phyloP scores from a whole-genome alignment of 2,888 invertebrate species.

The Dendrolimus pini region DNA sequence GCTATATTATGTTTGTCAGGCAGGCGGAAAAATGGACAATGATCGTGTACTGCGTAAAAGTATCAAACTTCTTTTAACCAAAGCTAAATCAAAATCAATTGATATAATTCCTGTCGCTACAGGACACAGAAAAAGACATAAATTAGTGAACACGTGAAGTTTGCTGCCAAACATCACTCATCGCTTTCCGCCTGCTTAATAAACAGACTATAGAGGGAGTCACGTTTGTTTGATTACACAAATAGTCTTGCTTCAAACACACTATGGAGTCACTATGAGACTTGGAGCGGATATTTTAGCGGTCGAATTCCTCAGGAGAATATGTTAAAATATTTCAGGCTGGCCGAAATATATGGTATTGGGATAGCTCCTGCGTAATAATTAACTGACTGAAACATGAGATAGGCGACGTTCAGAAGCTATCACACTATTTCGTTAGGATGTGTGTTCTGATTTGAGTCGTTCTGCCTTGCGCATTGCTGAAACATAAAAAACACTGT shows the following conservation, averaged over 20 bases:
- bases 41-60: too few species aligned
- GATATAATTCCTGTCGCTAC: too few species aligned
- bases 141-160: too few species aligned
- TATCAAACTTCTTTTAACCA: too few species aligned
- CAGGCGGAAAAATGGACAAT: too few species aligned
- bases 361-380: slow-evolving; percentile 72
- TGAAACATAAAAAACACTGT: slow-evolving; percentile 60
- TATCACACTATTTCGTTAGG: slow-evolving; percentile 91
- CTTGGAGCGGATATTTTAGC: slow-evolving; percentile 33
- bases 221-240: slow-evolving; percentile 37
- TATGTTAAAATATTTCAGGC: slow-evolving; percentile 61
- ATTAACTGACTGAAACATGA: slow-evolving; percentile 80
- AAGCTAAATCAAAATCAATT: too few species aligned
- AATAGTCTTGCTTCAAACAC: slow-evolving; percentile 34
- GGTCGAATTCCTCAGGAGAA: slow-evolving; percentile 47
- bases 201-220: slow-evolving; percentile 17
- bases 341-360: slow-evolving; percentile 62
- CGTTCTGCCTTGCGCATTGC: slow-evolving; percentile 89
- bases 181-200: too few species aligned
- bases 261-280: slow-evolving; percentile 37
- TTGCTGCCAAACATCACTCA: too few species aligned
- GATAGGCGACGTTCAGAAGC: slow-evolving; percentile 82
- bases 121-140: too few species aligned
- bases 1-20: slow-evolving; percentile 20
- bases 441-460: slow-evolving; percentile 89